phyloP scores from a whole-genome alignment of 1,140 invertebrate genomes.

The Carposina sasakii region DNA sequence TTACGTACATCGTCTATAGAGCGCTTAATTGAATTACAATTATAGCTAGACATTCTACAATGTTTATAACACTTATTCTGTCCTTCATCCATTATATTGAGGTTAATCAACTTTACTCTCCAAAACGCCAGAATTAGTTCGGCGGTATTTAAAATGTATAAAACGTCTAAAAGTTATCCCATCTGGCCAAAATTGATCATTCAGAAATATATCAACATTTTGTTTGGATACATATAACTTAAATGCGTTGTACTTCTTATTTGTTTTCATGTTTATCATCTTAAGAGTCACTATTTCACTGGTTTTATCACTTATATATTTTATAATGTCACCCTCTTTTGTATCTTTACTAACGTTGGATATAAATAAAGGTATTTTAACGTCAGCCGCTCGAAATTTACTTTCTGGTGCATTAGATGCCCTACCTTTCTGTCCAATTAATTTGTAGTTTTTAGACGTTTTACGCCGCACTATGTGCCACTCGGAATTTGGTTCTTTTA shows the following conservation, averaged over 20 bases:
- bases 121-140: no score
- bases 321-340: neutral
- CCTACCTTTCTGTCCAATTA: neutral
- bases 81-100: no score
- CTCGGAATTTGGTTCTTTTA: no score
- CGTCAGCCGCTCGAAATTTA: neutral
- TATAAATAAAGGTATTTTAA: constrained; percentile 1
- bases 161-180: neutral
- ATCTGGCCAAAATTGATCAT: constrained; percentile 1
- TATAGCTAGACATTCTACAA: neutral
- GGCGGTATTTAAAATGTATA: neutral
- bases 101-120: no score
- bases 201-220: neutral
- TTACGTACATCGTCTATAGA: neutral
- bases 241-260: neutral
- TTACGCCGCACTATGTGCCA: no score
- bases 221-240: neutral
- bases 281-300: neutral
- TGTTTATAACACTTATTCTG: no score
- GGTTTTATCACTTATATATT: neutral
- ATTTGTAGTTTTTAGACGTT: no score
- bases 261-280: neutral
- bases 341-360: neutral
- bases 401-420: neutral
- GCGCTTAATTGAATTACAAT: neutral